A percentile compares a stretch with the other conserved stretches of the same genome.
phyloP scores from a whole-genome alignment of 1,140 invertebrate genomes.

The Tachypleus tridentatus region DNA sequence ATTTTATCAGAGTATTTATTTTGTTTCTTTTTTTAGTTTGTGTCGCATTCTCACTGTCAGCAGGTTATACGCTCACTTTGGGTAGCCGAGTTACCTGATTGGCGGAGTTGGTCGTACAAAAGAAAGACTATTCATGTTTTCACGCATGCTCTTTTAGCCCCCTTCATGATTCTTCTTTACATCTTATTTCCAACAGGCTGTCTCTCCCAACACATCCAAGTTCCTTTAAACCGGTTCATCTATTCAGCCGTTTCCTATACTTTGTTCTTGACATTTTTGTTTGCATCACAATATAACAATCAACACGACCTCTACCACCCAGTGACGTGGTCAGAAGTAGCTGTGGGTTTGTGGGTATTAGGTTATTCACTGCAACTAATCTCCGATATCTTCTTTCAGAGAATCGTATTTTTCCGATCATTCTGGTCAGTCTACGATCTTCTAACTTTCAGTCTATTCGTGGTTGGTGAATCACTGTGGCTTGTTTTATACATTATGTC shows the following conservation, averaged over 20 bases:
- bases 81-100: slow-evolving; percentile 21
- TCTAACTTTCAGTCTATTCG: slow-evolving; percentile 17
- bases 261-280: slow-evolving; percentile 15
- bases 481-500: slow-evolving; percentile 12
- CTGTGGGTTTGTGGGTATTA: slow-evolving; percentile 14
- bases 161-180: slow-evolving; percentile 15
- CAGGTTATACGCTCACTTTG: slow-evolving; percentile 34
- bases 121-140: slow-evolving; percentile 12
- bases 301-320: slow-evolving; percentile 14
- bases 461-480: slow-evolving; percentile 16
- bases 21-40: slow-evolving; percentile 27
- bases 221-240: slow-evolving; percentile 22
- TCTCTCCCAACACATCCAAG: slow-evolving; percentile 14
- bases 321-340: slow-evolving; percentile 16
- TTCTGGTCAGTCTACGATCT: slow-evolving; percentile 19
- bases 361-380: slow-evolving; percentile 18
- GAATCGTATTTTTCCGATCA: slow-evolving; percentile 17
- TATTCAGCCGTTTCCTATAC: slow-evolving; percentile 16
- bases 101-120: slow-evolving; percentile 16
- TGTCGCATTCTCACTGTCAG: slow-evolving; percentile 35
- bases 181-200: slow-evolving; percentile 16
- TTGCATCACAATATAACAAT: not conserved
- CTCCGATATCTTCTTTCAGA: slow-evolving; percentile 11
- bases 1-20: too few species aligned
- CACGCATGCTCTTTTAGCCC: slow-evolving; percentile 18